Base-by-base conservation (phyloP, 2,113 vertebrate genomes). In the Lichenostomus cassidix region DNA sequence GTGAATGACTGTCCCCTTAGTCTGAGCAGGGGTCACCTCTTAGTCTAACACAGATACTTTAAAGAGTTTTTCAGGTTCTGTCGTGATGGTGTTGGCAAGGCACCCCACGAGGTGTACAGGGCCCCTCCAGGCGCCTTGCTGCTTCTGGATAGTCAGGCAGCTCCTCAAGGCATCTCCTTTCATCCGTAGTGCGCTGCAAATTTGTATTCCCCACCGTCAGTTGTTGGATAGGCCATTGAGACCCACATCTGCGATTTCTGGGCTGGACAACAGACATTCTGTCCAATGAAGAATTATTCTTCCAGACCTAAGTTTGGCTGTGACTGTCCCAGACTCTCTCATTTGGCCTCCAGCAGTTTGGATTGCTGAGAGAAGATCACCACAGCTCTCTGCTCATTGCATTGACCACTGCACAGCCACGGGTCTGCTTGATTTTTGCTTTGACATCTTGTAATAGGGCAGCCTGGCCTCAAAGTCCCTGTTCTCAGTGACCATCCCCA, bases 1-100 rank as follows among this genome's bases (percentile, higher is more conserved):
- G 0, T 22, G 13, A 81, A 24, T 2, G 9, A 44, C 35, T 31
- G 62, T 46, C 53, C 27, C 52, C 37, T 86, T 49, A 42, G 24
- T 46, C 16, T 58, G 79, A n/a, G 52, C 0, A 0, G 10, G 28
- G 10, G 3, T 25, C 0, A 4, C 14, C 53, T 89, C 7, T 55
- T 25, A 73, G 19, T 23, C 44, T 90, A 80, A 68, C 37, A 59
- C 2, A 46, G 47, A 70, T 39, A 68, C 35, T 77, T 69, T 78
- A 56, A 83, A 0, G 7, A 59, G 18, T 23, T 83, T 88, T 92
- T 74, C 76, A 23, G 21, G 27, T 12, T 74, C 31, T 63, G 10
- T 14, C 56, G 21, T 62, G 24, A 41, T 47, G n/a, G 8, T 46
- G 50, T 22, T 86, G 71, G 55, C 64, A 80, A 74, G 41, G 41